phyloP scores from a whole-genome alignment of 1,140 invertebrate species.

The Dufourea novaeangliae region DNA sequence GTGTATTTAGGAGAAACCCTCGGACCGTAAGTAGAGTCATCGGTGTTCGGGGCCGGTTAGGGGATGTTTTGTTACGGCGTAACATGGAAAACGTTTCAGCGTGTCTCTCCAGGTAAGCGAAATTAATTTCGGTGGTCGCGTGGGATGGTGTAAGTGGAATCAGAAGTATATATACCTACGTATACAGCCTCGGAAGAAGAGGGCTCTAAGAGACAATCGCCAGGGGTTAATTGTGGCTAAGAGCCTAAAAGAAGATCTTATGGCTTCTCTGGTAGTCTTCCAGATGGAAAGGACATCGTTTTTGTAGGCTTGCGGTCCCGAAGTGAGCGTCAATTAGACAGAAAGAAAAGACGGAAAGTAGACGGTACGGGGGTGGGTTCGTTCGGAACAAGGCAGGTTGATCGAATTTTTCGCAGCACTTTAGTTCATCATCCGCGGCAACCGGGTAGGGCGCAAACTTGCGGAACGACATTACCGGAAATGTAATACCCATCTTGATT shows the following conservation, averaged over 20 bases:
- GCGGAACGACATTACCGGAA: constrained; percentile 45
- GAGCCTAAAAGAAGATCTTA: no score
- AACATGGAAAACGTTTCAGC: neutral
- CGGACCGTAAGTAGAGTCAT: neutral
- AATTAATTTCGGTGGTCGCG: neutral
- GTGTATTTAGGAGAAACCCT: neutral
- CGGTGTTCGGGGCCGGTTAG: neutral
- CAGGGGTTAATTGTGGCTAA: no score
- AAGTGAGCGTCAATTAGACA: no score
- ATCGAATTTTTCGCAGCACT: constrained; percentile 48
- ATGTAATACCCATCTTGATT: constrained; percentile 54
- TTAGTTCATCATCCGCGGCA: constrained; percentile 41
- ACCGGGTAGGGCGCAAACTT: constrained; percentile 36
- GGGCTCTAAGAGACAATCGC: no score
- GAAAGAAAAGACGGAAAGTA: neutral
- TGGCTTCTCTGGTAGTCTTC: no score
- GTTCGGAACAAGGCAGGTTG: constrained; percentile 40
- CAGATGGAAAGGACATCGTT: no score
- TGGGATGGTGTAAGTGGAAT: no score
- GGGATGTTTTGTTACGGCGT: neutral
- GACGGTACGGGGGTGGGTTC: neutral
- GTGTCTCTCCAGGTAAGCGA: neutral
- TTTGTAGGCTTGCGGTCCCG: no score
- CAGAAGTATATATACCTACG: no score
- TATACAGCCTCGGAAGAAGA: no score